These are phyloP conservation scores for Pipra filicauda DNA, from an alignment of 2,113 vertebrate species.

Conservation along the genomic window DNA sequence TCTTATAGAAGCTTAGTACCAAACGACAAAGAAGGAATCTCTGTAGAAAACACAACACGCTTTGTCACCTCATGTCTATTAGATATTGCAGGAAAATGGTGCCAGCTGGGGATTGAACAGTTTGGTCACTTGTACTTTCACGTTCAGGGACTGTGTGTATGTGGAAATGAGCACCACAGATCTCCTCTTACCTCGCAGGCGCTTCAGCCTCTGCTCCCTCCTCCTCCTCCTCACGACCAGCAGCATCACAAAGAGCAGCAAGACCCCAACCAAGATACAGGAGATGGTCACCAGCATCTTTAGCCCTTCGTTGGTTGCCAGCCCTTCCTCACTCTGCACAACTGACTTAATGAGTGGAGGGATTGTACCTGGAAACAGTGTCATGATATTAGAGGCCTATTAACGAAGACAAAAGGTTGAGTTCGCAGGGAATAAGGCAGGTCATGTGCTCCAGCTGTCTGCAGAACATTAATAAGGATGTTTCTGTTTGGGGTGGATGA, in stretches of 20 bases:
- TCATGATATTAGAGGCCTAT: constrained; percentile 59
- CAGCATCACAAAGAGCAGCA: constrained; percentile 91
- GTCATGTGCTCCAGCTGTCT: neutral
- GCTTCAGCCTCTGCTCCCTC: constrained; percentile 94
- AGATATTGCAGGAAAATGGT: neutral
- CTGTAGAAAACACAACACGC: neutral
- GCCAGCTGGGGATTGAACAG: neutral
- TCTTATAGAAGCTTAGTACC: neutral
- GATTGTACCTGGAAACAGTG: constrained; percentile 87
- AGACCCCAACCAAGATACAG: constrained; percentile 88
- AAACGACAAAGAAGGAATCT: neutral
- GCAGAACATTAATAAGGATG: neutral
- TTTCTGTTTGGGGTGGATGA: neutral
- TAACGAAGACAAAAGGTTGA: constrained; percentile 8
- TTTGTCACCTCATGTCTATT: neutral
- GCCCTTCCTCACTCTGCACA: constrained; percentile 88
- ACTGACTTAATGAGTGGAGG: constrained; percentile 93
- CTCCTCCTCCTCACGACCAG: constrained; percentile 90
- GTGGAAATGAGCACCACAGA: fast-evolving
- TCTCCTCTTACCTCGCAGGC: constrained; percentile 86
- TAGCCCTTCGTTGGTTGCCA: constrained; percentile 90
- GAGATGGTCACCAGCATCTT: constrained; percentile 99
- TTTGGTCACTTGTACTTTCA: neutral
- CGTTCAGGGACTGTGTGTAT: neutral
- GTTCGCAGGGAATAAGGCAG: constrained; percentile 11